These are phyloP conservation scores for Holothuria leucospilota DNA, from an alignment of 53 echinoderm and acorn worm species.

Conservation along the genomic window DNA sequence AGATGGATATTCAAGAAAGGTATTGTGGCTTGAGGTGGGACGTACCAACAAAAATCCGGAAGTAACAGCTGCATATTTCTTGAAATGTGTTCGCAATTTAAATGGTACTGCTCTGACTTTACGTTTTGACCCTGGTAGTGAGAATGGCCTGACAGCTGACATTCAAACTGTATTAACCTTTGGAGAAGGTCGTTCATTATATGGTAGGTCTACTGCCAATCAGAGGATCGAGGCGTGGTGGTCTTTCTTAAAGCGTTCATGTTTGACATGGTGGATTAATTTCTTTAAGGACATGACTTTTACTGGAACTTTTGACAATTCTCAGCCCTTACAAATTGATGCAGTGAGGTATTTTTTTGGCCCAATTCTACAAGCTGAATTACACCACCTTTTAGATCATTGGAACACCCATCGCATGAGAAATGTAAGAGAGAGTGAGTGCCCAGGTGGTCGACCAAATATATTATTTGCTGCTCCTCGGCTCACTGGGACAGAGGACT, in stretches of 20 bases:
- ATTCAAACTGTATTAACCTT: constrained; percentile 2
- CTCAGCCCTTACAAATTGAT: not conserved
- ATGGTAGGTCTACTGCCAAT: constrained; percentile 18
- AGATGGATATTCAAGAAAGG: constrained; percentile 43
- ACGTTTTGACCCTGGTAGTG: constrained; percentile 32
- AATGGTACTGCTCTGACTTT: not conserved
- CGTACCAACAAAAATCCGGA: constrained; percentile 45
- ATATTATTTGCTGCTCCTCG: not conserved
- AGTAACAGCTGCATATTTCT: constrained; percentile 28
- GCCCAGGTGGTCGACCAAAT: not conserved
- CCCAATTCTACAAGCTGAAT: not conserved
- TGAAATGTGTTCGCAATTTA: not conserved
- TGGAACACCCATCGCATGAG: constrained; percentile 24
- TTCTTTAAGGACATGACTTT: not conserved
- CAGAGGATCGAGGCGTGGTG: constrained; percentile 49
- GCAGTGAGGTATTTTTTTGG: constrained; percentile 18
- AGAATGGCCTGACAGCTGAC: constrained; percentile 20
- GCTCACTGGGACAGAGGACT: not conserved
- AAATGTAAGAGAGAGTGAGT: not conserved
- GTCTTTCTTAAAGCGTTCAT: not conserved
- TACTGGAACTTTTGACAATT: not conserved
- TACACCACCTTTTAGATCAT: not conserved
- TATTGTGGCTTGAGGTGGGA: constrained; percentile 32
- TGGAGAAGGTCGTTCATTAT: not conserved
- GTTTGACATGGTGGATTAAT: constrained; percentile 5